Base-by-base conservation (phyloP, 2,113 vertebrate species). In the Toxotes chatareus region DNA sequence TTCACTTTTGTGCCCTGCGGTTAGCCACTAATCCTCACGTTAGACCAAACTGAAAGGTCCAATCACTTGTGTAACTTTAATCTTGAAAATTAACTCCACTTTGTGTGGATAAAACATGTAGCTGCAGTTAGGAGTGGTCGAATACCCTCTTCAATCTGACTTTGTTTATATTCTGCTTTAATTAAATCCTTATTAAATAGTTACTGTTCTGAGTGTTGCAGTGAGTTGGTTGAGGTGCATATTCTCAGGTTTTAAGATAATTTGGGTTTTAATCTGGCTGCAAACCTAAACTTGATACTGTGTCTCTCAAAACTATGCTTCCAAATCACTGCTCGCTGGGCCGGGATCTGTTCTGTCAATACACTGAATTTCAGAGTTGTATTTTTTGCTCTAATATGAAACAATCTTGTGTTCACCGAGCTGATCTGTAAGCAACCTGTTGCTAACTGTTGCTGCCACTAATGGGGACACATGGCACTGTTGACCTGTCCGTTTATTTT, bases 401-500 rank as follows among this genome's bases (percentile, higher is more conserved):
- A 53, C 7, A 53, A 10, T 53, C 7, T n/a, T 75, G 64, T 88
- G 71, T 89, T 86, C 76, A 66, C 56, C 71, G 42, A 79, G 71
- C 70, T 76, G 40, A 76, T 77, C 67, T 73, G 47, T 36, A 16
- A 64, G 63, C 44, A 12, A 21, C 66, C 27, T 47, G 65, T 87
- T 64, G n/a, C n/a, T n/a, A n/a, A n/a, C n/a, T n/a, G n/a, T n/a
- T n/a, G n/a, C n/a, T n/a, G n/a, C n/a, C 69, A 76, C 68, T 84
- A 59, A 55, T 76, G 84, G 70, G 79, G 89, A 88, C 79, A 80
- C 87, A 74, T 76, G 76, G 71, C 68, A 56, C 69, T n/a, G 63
- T 72, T 82, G 84, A 87, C 73, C 69, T 65, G 66, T 67, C 31
- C 49, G 62, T 92, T 91, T 94, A 94, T 94, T 94, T 94, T 91